Base-by-base conservation (phyloP, 2,797 vertebrate genomes). In the Falco novaeseelandiae region DNA sequence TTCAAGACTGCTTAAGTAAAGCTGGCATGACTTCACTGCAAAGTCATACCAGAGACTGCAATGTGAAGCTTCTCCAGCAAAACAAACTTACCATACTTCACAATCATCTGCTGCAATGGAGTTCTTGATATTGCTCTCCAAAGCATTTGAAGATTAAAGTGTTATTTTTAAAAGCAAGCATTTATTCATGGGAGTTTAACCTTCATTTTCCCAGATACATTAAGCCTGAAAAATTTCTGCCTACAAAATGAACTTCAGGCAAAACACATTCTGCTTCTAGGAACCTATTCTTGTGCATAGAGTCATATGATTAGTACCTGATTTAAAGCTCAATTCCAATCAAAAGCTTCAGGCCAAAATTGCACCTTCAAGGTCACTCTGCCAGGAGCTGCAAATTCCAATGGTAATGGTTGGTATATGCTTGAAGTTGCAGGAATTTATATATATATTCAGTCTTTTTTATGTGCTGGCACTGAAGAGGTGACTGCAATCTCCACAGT, bases 71-170 rank as follows among this genome's bases (percentile, higher is more conserved):
- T 82, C 30, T 69, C 25, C 3, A 4, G 7, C 10, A 54, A 80
- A 73, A 55, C 5, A 54, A 20, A 7, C 30, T 76, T 74, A 9
- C 44, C 6, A 25, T 21, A 36, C 15, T 8, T 78, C 18, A 13
- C 52, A 20, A 10, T 54, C 0, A 0, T 51, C 42, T 86, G 6
- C 27, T 87, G 6, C 14, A 27, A 26, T 6, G 21, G 9, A 78
- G 44, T 11, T 54, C 51, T 77, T 55, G 14, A 54, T 38, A 49
- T 14, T 78, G 9, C 3, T 78, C 30, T 78, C 38, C 48, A 52
- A 71, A 87, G 8, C 13, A 38, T 57, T 83, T 57, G 6, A 59
- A 57, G 15, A 70, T 46, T n/a, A 38, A 71, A 83, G 17, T 54
- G 0, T 22, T 38, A 22, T 54, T 91, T 90, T 46, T 42, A 54